Evolutionary conservation across 37 sponge, comb jelly and placozoan species (phyloP).

Genomic region (Aphrocallistes beatrix): DNA sequence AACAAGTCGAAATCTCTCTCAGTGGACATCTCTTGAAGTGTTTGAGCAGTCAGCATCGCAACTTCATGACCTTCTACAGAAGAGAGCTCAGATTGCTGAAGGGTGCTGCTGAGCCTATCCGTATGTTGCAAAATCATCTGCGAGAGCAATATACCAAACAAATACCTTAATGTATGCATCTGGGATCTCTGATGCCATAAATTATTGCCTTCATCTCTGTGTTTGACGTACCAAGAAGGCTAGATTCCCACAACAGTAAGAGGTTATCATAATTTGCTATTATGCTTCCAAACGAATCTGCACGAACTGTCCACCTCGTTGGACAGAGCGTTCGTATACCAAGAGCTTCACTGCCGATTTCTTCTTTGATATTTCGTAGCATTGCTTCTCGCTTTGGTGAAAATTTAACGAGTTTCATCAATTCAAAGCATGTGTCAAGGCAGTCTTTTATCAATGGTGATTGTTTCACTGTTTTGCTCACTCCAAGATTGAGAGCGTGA

Average conservation of each 20-base stretch:
- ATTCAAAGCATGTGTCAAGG: slow-evolving; percentile 42
- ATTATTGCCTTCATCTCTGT: slow-evolving; percentile 25
- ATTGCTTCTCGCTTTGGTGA: slow-evolving; percentile 48
- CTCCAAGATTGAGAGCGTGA: slow-evolving; percentile 46
- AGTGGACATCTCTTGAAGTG: neutral
- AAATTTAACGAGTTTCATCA: slow-evolving; percentile 48
- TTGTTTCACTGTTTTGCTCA: slow-evolving; percentile 45
- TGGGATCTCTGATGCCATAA: slow-evolving; percentile 14
- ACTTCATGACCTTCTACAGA: slow-evolving; percentile 9
- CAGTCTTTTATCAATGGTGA: slow-evolving; percentile 39
- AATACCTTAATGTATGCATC: neutral
- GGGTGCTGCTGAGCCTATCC: neutral
- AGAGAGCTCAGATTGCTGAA: neutral
- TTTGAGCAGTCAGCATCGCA: neutral
- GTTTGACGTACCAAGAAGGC: slow-evolving; percentile 1
- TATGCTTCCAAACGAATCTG: slow-evolving; percentile 26
- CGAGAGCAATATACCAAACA: neutral
- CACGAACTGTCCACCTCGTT: slow-evolving; percentile 28
- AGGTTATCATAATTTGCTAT: slow-evolving; percentile 17
- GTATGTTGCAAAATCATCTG: neutral
- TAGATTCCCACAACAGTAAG: neutral
- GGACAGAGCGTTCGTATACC: slow-evolving; percentile 33
- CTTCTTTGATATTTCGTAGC: slow-evolving; percentile 38
- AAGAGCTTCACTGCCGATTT: slow-evolving; percentile 39
- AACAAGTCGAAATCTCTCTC: neutral